Evolutionary conservation across 1,140 invertebrate species (phyloP).

Genomic region (Drosophila eugracilis): DNA sequence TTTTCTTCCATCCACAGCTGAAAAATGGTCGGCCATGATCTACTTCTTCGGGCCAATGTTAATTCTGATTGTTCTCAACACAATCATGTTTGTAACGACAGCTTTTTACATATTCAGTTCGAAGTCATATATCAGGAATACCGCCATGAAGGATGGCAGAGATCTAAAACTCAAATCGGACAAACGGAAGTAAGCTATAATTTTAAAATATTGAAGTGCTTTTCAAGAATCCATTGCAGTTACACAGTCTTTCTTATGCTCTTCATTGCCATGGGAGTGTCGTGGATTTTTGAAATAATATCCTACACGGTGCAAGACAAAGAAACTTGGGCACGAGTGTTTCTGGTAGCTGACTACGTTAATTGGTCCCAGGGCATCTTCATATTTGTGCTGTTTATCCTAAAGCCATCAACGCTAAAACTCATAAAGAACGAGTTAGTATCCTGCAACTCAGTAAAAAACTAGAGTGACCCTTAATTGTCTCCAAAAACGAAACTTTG

Average conservation of each 20-base stretch:
- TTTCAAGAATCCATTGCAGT: conserved; percentile 78
- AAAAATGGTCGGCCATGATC: conserved; percentile 85
- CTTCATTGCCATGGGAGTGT: conserved; percentile 90
- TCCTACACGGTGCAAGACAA: conserved; percentile 21
- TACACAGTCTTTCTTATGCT: conserved; percentile 89
- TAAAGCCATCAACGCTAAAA: conserved; percentile 53
- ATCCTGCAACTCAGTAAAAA: not conserved
- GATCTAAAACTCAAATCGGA: conserved; percentile 23
- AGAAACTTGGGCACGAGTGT: conserved; percentile 71
- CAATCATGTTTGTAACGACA: conserved; percentile 89
- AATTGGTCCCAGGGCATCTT: conserved; percentile 86
- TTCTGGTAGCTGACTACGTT: conserved; percentile 85
- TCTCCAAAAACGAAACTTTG: too few species aligned
- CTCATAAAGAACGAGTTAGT: conserved; percentile 58
- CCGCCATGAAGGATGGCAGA: conserved; percentile 15
- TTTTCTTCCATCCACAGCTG: conserved; percentile 10
- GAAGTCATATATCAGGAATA: conserved; percentile 27
- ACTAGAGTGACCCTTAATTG: too few species aligned
- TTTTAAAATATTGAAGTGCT: not conserved
- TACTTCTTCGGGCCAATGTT: conserved; percentile 92
- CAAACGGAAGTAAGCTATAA: conserved; percentile 33
- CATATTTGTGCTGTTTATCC: conserved; percentile 87
- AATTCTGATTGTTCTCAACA: conserved; percentile 88
- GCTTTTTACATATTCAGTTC: conserved; percentile 86
- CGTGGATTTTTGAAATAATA: conserved; percentile 89